These are phyloP conservation scores for Chionodraco myersi DNA, from an alignment of 2,113 vertebrate genomes.

Conservation along the genomic window DNA sequence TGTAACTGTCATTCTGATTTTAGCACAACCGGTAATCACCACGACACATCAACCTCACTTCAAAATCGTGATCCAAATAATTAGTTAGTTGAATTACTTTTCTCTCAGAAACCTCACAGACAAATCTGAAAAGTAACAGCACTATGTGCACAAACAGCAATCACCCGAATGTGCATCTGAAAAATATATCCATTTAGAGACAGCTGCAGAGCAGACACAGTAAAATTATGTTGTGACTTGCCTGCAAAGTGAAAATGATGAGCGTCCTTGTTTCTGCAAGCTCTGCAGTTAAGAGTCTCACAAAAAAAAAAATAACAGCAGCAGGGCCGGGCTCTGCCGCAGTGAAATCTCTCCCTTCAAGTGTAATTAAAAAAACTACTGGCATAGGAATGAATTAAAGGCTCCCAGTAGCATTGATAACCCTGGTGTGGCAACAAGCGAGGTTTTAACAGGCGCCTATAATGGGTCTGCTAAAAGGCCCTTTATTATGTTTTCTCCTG, in stretches of 20 bases:
- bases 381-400: conserved; percentile 60
- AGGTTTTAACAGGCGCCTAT: conserved; percentile 55
- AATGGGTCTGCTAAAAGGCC: conserved; percentile 63
- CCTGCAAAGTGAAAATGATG: conserved; percentile 65
- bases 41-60: background rate
- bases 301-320: conserved; percentile 53
- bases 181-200: conserved; percentile 53
- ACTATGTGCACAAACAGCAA: conserved; percentile 42
- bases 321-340: conserved; percentile 16
- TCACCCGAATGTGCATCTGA: conserved; percentile 50
- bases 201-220: conserved; percentile 48
- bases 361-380: conserved; percentile 69
- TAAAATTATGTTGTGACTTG: conserved; percentile 62
- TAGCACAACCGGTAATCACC: background rate
- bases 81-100: conserved; percentile 4
- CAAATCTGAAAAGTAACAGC: background rate
- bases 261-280: conserved; percentile 46
- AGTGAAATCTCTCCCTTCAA: conserved; percentile 51
- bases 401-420: conserved; percentile 58
- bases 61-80: conserved; percentile 6
- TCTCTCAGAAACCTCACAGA: conserved; percentile 12
- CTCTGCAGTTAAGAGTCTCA: conserved; percentile 51
- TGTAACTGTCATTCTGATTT: background rate
- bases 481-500: conserved; percentile 76
- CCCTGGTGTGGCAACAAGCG: conserved; percentile 58